Base-by-base conservation (phyloP, 2,797 vertebrate genomes). In the Argyrosomus regius region DNA sequence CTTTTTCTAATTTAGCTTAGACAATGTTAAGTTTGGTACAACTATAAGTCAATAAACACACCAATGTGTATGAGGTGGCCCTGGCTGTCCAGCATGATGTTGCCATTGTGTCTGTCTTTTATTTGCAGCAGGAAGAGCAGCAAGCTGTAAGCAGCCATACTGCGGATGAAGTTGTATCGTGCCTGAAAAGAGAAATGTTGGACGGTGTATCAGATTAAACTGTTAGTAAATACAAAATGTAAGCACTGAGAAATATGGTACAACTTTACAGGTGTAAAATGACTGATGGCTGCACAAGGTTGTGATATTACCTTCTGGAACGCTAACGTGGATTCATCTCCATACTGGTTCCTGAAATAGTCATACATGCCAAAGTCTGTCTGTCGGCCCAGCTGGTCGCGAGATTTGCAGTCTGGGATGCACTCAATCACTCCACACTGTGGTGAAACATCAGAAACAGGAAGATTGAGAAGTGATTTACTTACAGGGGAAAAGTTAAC, bases 321-420 rank as follows among this genome's bases (percentile, higher is more conserved):
- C 0, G 97, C 97, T 48, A 98, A 93, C 0, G 97, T 98, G 58
- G 98, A 97, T 82, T 99, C 98, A 22, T 99, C 98, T 81, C 98
- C 98, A 0, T 99, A 99, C 80, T 99, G 97, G 86, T 98, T 97
- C 26, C 97, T 96, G 89, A 99, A 99, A 89, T 99, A 99, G 90
- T 99, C 98, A 0, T 99, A 99, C 98, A 99, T 99, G 87, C 98
- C 98, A 0, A 98, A 98, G 92, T 99, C 98, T 0, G 98, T 99
- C 94, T 99, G 98, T 68, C 98, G 95, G 77, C 98, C 98, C 82
- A 99, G 96, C 91, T 99, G 98, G 94, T 99, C 98, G 26, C 98
- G 96, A 52, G 98, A 99, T 45, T 98, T 99, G 70, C 98, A 99
- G 93, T 99, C 97, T 0, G 98, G 98, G 91, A 99, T 99, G 94